Evolutionary conservation across 2,797 vertebrate species (phyloP).

Genomic region (Myotis pilosus): DNA sequence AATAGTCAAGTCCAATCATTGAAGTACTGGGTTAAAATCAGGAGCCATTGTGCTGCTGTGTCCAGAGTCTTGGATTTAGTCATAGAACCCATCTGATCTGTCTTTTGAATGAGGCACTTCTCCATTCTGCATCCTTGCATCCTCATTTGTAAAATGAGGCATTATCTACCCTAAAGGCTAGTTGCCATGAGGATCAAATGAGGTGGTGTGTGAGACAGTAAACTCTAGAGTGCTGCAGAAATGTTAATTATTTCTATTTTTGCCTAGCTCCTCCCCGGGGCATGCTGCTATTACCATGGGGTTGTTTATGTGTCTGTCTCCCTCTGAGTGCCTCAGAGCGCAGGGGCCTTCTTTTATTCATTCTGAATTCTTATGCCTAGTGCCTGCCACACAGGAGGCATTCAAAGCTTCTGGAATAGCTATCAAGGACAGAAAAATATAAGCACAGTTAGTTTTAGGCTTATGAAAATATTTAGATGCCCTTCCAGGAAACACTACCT

Average conservation of each 20-base stretch:
- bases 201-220: background rate
- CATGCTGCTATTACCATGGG: background rate
- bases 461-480: constrained; percentile 1
- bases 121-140: background rate
- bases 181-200: background rate
- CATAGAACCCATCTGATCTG: background rate
- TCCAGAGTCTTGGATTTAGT: background rate
- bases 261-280: background rate
- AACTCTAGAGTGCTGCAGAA: background rate
- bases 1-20: background rate
- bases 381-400: constrained; percentile 20
- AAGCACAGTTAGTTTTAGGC: background rate
- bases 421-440: constrained; percentile 50
- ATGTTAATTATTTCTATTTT: constrained; percentile 61
- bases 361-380: background rate
- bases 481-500: constrained; percentile 12
- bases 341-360: constrained; percentile 33
- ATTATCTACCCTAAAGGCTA: background rate
- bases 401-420: constrained; percentile 60
- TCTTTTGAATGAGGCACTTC: background rate
- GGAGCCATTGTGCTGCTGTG: background rate
- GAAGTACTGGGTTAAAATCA: background rate
- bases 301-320: constrained; percentile 55
- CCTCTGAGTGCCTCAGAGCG: constrained; percentile 29
- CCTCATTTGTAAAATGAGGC: background rate